Percentiles rank a stretch among this genome's conserved stretches.
Conservation (phyloP, 2,113 vertebrate species). For the Castor canadensis region DNA sequence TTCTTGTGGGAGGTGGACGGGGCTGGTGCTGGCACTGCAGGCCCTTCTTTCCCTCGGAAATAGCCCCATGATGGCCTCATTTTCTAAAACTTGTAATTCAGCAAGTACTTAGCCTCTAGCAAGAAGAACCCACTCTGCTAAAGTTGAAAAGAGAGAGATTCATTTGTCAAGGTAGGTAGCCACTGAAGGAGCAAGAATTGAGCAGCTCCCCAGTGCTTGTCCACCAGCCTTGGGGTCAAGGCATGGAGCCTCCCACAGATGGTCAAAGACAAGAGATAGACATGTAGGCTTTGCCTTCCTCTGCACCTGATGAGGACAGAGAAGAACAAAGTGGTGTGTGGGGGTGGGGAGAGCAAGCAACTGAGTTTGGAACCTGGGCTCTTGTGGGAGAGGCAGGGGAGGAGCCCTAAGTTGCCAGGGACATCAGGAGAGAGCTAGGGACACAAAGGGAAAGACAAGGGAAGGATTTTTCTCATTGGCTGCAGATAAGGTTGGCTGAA, state of each 20-base stretch:
- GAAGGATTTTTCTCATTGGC: conserved; percentile 9
- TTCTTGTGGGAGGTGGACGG: conserved; percentile 72
- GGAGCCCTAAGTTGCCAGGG: neutral
- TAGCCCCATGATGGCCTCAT: conserved; percentile 73
- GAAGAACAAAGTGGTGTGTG: neutral
- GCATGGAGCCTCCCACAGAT: neutral
- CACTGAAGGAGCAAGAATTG: neutral
- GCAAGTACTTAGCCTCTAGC: conserved; percentile 63
- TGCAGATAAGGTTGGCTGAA: neutral
- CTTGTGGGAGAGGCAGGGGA: neutral
- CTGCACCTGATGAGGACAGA: neutral
- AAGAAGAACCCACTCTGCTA: conserved; percentile 55
- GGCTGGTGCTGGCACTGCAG: neutral
- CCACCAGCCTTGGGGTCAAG: neutral
- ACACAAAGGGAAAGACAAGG: neutral
- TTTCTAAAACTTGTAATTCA: conserved; percentile 75
- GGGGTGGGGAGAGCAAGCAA: neutral
- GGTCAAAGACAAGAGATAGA: neutral
- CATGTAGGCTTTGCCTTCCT: neutral
- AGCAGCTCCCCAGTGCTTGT: neutral
- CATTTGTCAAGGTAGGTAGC: conserved; percentile 34
- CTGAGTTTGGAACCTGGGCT: neutral
- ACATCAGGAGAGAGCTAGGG: neutral
- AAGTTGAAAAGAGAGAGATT: conserved; percentile 49
- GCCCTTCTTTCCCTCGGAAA: conserved; percentile 70